Evolutionary conservation across 1,140 invertebrate genomes (phyloP).

Genomic region (Ceratosolen fusciceps): DNA sequence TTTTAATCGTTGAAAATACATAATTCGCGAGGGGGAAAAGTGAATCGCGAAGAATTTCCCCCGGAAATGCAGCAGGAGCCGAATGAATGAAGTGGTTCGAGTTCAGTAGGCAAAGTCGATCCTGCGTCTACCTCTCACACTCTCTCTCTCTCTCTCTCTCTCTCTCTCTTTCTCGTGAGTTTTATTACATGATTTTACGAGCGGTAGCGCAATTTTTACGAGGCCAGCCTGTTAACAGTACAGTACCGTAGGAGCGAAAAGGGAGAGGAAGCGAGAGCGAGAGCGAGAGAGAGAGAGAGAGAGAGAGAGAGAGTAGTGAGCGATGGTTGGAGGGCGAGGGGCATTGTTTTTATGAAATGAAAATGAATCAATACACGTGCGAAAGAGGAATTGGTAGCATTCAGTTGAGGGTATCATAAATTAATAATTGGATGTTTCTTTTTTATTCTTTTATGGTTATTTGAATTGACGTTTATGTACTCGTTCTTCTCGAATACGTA

Average conservation of each 20-base stretch:
- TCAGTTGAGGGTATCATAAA: constrained; percentile 27
- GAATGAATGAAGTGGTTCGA: constrained; percentile 46
- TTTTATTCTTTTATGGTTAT: constrained; percentile 43
- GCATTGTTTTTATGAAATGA: constrained; percentile 44
- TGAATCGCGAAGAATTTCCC: not conserved
- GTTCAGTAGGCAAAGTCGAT: constrained; percentile 47
- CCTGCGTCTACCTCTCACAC: constrained; percentile 10
- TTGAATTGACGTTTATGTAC: constrained; percentile 44
- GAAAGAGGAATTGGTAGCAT: constrained; percentile 19
- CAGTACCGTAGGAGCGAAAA: constrained; percentile 18
- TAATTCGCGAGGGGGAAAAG: not conserved
- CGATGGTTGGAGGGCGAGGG: not conserved
- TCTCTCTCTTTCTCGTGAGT: too few relatives aligned
- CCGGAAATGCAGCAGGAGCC: not conserved
- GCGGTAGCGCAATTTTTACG: constrained; percentile 47
- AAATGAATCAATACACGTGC: constrained; percentile 39
- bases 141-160: too few relatives aligned
- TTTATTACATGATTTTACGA: constrained; percentile 49
- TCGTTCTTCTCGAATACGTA: constrained; percentile 27
- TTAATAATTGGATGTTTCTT: constrained; percentile 42
- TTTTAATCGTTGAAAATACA: too few relatives aligned
- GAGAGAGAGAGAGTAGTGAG: not conserved
- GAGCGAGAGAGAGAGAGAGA: constrained; percentile 13
- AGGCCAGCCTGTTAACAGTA: constrained; percentile 31
- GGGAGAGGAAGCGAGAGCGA: not conserved